Percentiles rank a stretch among this genome's conserved stretches.
phyloP scores from a whole-genome alignment of 2,113 vertebrate species.

The Antechinus flavipes region DNA sequence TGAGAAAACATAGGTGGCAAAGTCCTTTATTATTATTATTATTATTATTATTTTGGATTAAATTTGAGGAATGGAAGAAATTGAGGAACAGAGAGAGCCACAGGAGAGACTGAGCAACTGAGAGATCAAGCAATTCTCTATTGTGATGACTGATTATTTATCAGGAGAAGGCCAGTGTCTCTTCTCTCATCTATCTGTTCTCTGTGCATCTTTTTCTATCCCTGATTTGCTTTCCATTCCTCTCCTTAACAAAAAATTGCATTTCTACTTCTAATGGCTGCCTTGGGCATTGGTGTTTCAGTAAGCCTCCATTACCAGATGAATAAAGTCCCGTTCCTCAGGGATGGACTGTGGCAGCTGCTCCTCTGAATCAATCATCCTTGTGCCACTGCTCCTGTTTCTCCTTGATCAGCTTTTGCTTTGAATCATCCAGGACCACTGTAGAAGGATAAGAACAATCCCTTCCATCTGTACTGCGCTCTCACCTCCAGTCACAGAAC shows the following conservation, averaged over 20 bases:
- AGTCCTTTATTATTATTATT: neutral
- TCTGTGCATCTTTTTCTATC: too few relatives aligned
- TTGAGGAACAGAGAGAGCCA: neutral
- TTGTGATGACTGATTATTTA: too few relatives aligned
- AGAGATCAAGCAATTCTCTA: neutral
- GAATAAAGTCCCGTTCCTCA: constrained; percentile 96
- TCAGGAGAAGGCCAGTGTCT: neutral
- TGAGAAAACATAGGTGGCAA: constrained; percentile 71
- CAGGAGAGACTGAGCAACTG: too few relatives aligned
- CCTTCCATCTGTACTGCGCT: neutral
- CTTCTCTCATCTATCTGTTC: neutral
- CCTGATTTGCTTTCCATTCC: neutral
- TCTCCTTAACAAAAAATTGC: constrained; percentile 95
- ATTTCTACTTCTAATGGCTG: constrained; percentile 97
- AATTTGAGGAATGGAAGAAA: neutral
- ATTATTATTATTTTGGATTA: neutral
- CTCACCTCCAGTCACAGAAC: too few relatives aligned
- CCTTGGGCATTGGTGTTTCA: constrained; percentile 97
- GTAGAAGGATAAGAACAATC: constrained; percentile 15
- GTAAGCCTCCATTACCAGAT: constrained; percentile 94
- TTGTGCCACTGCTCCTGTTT: constrained; percentile 94
- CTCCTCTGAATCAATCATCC: constrained; percentile 94
- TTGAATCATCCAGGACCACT: constrained; percentile 98
- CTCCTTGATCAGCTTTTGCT: constrained; percentile 97
- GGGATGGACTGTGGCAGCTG: constrained; percentile 92